Percentiles rank a stretch among this genome's conserved stretches.
Conservation (phyloP, 2,888 invertebrate genomes). For the Sphinx pinastri region DNA sequence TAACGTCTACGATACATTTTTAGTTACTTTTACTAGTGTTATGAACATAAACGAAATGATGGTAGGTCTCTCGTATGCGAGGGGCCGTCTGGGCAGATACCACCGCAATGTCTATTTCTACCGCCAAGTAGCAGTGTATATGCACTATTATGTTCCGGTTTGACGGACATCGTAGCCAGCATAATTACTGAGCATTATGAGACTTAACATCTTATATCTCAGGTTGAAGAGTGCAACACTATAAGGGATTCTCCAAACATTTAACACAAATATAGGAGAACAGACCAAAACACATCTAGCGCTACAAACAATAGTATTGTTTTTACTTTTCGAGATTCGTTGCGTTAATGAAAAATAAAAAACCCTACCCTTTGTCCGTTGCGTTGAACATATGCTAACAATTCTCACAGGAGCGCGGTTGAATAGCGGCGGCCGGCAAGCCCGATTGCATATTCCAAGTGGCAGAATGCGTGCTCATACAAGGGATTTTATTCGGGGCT, state of each 20-base stretch:
- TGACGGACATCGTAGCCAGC: no score
- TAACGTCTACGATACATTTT: no score
- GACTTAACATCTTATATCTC: no score
- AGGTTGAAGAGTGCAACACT: no score
- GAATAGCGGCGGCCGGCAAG: constrained; percentile 37
- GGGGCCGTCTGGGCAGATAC: no score
- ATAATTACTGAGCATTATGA: no score
- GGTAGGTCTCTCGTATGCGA: no score
- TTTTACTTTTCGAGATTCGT: constrained; percentile 33
- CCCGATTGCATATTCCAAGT: constrained; percentile 43
- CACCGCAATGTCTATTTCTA: no score
- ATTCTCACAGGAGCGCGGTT: constrained; percentile 41
- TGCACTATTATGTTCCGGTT: no score
- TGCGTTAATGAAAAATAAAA: constrained; percentile 33
- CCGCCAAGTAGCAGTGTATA: no score
- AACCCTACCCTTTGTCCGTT: constrained; percentile 36
- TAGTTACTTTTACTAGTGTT: no score
- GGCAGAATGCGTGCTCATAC: constrained; percentile 35
- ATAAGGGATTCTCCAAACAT: background rate
- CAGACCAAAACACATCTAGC: background rate
- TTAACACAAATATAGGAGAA: background rate
- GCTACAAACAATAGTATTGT: constrained; percentile 17
- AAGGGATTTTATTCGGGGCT: constrained; percentile 3
- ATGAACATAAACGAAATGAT: no score
- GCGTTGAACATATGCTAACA: constrained; percentile 38